phyloP scores from a whole-genome alignment of 1,140 invertebrate species.

The Solenopsis invicta region DNA sequence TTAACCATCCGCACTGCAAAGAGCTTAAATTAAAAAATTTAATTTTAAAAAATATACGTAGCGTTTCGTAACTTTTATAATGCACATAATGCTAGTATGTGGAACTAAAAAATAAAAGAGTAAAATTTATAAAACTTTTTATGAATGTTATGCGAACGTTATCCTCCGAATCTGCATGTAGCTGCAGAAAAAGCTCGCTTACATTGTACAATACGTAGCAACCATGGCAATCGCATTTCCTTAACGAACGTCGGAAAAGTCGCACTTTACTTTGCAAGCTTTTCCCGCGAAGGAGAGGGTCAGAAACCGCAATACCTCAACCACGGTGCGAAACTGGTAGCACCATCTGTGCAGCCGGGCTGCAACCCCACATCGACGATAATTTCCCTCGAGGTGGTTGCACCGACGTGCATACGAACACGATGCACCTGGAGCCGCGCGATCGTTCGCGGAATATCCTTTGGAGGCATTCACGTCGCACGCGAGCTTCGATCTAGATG shows the following conservation, averaged over 20 bases:
- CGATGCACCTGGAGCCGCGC: conserved; percentile 17
- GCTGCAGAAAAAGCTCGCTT: not conserved
- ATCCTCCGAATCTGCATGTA: not conserved
- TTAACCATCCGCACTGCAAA: not conserved
- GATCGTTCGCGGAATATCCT: conserved; percentile 26
- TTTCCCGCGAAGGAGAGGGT: not conserved
- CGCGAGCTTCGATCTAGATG: conserved; percentile 52
- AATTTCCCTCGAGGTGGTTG: conserved; percentile 30
- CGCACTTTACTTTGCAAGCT: not conserved
- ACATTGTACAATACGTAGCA: not conserved
- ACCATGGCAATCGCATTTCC: not conserved
- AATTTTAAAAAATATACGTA: not conserved
- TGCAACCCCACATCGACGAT: conserved; percentile 66
- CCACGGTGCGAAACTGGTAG: conserved; percentile 67
- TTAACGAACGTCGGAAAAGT: not conserved
- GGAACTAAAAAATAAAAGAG: too few relatives aligned
- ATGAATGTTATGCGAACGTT: not conserved
- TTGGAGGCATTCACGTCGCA: conserved; percentile 38
- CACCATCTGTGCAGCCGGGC: conserved; percentile 78
- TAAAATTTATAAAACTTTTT: conserved; percentile 9
- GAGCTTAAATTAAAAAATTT: not conserved
- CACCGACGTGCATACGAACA: conserved; percentile 49
- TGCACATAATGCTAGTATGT: not conserved
- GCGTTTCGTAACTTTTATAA: not conserved
- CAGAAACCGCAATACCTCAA: not conserved